Conservation (phyloP, 2,797 vertebrate genomes). For the Emys orbicularis region DNA sequence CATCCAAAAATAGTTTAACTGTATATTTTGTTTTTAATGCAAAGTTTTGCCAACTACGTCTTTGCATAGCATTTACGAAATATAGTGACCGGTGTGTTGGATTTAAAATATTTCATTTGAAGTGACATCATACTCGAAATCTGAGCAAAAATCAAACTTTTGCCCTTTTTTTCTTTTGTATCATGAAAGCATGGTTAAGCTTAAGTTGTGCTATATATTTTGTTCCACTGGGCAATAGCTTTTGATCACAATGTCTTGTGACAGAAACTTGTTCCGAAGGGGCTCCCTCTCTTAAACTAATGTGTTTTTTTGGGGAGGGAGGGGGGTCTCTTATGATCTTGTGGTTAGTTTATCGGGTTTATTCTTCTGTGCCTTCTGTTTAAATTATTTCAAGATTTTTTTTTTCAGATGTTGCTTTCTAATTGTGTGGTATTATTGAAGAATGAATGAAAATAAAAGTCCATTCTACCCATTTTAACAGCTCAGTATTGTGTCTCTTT, state of each 20-base stretch:
- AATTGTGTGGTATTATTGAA: slow-evolving; percentile 73
- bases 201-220: slow-evolving; percentile 49
- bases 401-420: slow-evolving; percentile 57
- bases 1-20: slow-evolving; percentile 48
- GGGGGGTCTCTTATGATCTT: slow-evolving; percentile 25
- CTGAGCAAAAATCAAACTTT: slow-evolving; percentile 34
- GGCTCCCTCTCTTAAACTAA: slow-evolving; percentile 45
- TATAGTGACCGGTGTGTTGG: slow-evolving; percentile 32
- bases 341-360: slow-evolving; percentile 73
- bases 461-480: slow-evolving; percentile 60
- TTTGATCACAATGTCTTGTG: slow-evolving; percentile 56
- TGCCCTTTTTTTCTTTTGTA: slow-evolving; percentile 39
- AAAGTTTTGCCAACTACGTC: slow-evolving; percentile 63
- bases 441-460: slow-evolving; percentile 80
- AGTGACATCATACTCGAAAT: slow-evolving; percentile 34
- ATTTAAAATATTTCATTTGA: slow-evolving; percentile 40
- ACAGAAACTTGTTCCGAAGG: slow-evolving; percentile 53
- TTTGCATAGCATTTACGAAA: slow-evolving; percentile 47
- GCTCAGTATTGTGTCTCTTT: slow-evolving; percentile 36
- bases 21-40: slow-evolving; percentile 59
- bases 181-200: slow-evolving; percentile 63
- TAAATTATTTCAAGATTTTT: slow-evolving; percentile 78
- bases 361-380: slow-evolving; percentile 81
- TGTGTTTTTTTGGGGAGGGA: neutral
- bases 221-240: slow-evolving; percentile 55